Base-by-base conservation (phyloP, 1,140 invertebrate species). In the Brevipalpus yothersi region DNA sequence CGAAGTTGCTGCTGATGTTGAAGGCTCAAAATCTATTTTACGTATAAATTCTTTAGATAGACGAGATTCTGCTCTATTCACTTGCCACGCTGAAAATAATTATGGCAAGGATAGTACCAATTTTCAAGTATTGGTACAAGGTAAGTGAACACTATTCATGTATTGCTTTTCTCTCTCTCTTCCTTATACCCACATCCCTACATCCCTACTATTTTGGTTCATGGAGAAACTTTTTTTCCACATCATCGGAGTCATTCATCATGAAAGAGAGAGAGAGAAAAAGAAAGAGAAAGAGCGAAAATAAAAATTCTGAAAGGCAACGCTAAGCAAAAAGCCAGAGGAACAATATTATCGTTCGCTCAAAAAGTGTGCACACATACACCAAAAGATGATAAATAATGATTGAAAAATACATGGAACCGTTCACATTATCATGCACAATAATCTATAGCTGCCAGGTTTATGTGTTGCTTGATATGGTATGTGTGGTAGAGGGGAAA, bases 71-170 rank as follows among this genome's bases (percentile, higher is more conserved):
- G 86, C 84, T 8, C 79, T 84, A 58, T 83, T 91, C 69, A 83
- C 84, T 31, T 94, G 90, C 71, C 75, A 80, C 58, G 86, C 85
- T 1, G 81, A 79, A 57, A 94, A 93, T 72, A 76, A 80, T 53
- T 87, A 88, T 67, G 89, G 89, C 19, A 80, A 82, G 60, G 88
- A 92, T 67, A 82, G 88, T 69, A 87, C 88, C 77, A 81, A 81
- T 41, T 85, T 91, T 69, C 82, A 87, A 66, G 75, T 94, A 13
- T 83, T 86, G 56, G 84, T 93, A 15, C 87, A 92, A 80, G 88
- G 83, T 84, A 69, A 70, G 60, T 82, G 15, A 39, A 23, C 12
- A 13, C 17, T 47, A 5, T 53, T 31, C 31, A 31, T 31, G 5
- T 31, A n/a, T n/a, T n/a, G n/a, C n/a, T 5, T 31, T 4, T 45